phyloP scores from a whole-genome alignment of 2,888 invertebrate species.

The Amphipoea lucens region DNA sequence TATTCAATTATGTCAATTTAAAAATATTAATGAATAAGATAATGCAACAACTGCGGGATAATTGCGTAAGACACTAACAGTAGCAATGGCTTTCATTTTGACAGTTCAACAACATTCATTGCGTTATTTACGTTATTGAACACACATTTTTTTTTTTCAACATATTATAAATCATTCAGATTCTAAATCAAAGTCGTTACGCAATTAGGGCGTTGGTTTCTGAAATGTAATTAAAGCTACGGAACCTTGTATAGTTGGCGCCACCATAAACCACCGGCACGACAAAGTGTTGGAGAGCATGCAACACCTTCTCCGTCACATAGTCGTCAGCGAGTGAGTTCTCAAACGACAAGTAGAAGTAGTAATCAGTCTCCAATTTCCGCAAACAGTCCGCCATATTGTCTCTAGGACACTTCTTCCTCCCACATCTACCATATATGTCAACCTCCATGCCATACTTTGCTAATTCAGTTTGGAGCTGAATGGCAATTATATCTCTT shows the following conservation, averaged over 20 bases:
- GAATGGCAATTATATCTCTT: slow-evolving; percentile 67
- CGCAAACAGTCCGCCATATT: slow-evolving; percentile 64
- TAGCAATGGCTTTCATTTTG: too few species aligned
- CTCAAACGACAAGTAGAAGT: slow-evolving; percentile 82
- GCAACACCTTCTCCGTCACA: slow-evolving; percentile 82
- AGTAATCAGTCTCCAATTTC: slow-evolving; percentile 74
- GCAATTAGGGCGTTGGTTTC: too few species aligned
- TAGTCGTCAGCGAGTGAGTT: slow-evolving; percentile 81
- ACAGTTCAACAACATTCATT: too few species aligned
- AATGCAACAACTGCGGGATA: too few species aligned
- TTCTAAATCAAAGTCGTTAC: too few species aligned
- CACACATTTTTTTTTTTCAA: too few species aligned
- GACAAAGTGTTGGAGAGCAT: slow-evolving; percentile 75
- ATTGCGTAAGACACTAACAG: too few species aligned
- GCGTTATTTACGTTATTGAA: too few species aligned
- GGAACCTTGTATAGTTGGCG: slow-evolving; percentile 82
- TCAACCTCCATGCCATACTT: slow-evolving; percentile 72
- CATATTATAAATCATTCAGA: too few species aligned
- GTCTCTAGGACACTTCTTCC: slow-evolving; percentile 62
- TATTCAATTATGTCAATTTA: too few species aligned
- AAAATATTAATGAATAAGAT: too few species aligned
- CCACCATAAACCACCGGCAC: slow-evolving; percentile 83
- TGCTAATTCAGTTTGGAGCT: slow-evolving; percentile 67
- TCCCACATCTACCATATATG: slow-evolving; percentile 77
- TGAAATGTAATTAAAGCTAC: background rate